A percentile compares a stretch with the other conserved stretches of the same genome.
Conservation (phyloP, 1,140 invertebrate genomes). For the Tribolium madens region DNA sequence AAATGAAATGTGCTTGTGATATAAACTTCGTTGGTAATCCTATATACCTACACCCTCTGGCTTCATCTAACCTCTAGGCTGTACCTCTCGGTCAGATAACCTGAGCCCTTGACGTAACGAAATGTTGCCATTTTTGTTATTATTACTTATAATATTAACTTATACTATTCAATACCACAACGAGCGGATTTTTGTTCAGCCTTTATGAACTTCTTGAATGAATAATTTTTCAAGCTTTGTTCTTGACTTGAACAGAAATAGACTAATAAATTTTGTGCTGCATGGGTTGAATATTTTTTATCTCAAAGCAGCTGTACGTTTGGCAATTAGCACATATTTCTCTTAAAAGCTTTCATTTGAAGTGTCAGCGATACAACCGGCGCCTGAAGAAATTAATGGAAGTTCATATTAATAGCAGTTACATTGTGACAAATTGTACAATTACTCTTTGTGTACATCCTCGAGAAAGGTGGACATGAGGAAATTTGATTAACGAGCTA, state of each 20-base stretch:
- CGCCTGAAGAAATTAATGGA: constrained; percentile 5
- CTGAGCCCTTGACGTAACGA: too few relatives aligned
- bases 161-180: too few relatives aligned
- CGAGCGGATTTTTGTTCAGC: too few relatives aligned
- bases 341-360: neutral
- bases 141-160: too few relatives aligned
- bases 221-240: neutral
- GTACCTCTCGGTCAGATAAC: too few relatives aligned
- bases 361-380: neutral
- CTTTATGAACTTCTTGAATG: neutral
- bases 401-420: constrained; percentile 2
- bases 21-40: too few relatives aligned
- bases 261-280: neutral
- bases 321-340: neutral
- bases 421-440: neutral
- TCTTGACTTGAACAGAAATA: neutral
- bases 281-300: neutral
- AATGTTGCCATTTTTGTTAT: too few relatives aligned
- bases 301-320: neutral
- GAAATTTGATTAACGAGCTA: constrained; percentile 31
- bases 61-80: too few relatives aligned
- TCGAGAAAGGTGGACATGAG: constrained; percentile 25
- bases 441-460: neutral
- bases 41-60: too few relatives aligned
- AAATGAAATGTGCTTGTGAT: too few relatives aligned